Evolutionary conservation across 2,888 invertebrate genomes (phyloP).

Genomic region (Adelognathus sp.): DNA sequence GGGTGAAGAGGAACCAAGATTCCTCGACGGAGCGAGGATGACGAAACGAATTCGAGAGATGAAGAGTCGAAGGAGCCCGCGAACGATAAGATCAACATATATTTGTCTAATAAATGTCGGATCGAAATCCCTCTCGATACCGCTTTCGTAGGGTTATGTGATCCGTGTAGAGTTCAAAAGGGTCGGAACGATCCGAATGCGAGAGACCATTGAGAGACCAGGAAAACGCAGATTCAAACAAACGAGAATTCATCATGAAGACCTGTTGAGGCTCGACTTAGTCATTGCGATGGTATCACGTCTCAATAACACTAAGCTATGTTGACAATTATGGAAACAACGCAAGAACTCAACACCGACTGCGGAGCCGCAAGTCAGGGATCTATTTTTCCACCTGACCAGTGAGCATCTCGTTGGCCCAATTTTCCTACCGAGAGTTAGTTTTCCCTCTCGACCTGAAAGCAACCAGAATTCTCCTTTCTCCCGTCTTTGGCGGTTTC

Average conservation of each 20-base stretch:
- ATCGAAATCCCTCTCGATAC: slow-evolving; percentile 44
- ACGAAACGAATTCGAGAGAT: slow-evolving; percentile 5
- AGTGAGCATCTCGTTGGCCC: slow-evolving; percentile 65
- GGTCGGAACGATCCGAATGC: slow-evolving; percentile 27
- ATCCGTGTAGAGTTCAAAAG: slow-evolving; percentile 7
- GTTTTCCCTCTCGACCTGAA: neutral
- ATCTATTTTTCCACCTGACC: slow-evolving; percentile 14
- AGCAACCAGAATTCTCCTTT: slow-evolving; percentile 1
- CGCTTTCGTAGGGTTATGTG: neutral
- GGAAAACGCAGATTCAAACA: slow-evolving; percentile 24
- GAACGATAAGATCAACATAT: slow-evolving; percentile 65
- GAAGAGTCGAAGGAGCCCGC: slow-evolving; percentile 33
- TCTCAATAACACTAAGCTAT: no score
- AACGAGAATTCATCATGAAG: no score
- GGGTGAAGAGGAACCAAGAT: neutral
- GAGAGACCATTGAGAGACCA: neutral
- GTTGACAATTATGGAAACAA: no score
- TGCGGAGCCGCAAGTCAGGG: neutral
- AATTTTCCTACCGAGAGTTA: slow-evolving; percentile 54
- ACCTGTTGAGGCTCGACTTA: no score
- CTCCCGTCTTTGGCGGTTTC: neutral
- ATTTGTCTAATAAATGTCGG: slow-evolving; percentile 74
- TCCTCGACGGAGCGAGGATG: neutral
- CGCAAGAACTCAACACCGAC: no score
- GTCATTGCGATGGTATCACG: no score